Evolutionary conservation across 2,113 vertebrate species (phyloP).

Genomic region (Gavialis gangeticus): DNA sequence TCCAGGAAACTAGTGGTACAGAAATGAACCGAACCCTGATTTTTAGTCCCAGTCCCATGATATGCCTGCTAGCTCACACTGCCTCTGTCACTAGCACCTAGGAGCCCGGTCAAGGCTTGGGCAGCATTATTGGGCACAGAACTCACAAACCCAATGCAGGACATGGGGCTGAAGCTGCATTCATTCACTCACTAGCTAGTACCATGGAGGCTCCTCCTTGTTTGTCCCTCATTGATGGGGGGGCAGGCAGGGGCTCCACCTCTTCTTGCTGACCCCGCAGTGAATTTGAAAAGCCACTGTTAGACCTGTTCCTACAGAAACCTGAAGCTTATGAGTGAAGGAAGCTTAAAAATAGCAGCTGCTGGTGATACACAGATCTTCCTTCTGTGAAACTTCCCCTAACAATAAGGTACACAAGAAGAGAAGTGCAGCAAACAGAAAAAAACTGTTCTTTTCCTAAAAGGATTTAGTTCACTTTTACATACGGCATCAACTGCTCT

Average conservation of each 20-base stretch:
- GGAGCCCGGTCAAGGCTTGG: not conserved
- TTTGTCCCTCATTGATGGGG: rapidly evolving
- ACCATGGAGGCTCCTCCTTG: not conserved
- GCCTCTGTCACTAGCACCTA: not conserved
- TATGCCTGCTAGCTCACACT: not conserved
- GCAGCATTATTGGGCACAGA: not conserved
- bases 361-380: rapidly evolving
- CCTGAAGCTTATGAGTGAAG: rapidly evolving
- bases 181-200: not conserved
- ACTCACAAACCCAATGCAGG: not conserved
- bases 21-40: rapidly evolving
- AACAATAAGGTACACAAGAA: rapidly evolving
- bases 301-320: rapidly evolving
- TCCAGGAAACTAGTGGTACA: not conserved
- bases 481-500: not conserved
- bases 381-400: not conserved
- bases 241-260: not conserved
- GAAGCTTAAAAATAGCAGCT: not conserved
- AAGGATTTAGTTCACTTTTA: not conserved
- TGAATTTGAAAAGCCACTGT: rapidly evolving
- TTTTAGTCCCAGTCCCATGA: rapidly evolving
- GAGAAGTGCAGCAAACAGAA: rapidly evolving
- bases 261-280: rapidly evolving
- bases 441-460: not conserved
- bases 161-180: too few species aligned